Conservation (phyloP, 2,113 vertebrate species). For the Mobula hypostoma region DNA sequence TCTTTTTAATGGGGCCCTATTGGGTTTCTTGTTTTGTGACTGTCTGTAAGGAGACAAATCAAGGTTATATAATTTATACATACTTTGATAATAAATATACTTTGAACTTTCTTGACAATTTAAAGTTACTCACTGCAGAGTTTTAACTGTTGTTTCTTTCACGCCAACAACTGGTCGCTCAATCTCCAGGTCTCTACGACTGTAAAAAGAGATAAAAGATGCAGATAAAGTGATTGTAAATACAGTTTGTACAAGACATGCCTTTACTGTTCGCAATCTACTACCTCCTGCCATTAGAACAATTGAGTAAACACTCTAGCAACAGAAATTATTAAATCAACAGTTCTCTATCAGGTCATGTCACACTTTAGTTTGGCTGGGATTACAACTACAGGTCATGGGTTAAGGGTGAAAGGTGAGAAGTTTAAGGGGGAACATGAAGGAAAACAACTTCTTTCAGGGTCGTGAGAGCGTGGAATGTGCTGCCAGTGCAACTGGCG, state of each 20-base stretch:
- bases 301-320: neutral
- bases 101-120: neutral
- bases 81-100: too few relatives aligned
- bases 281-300: neutral
- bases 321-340: neutral
- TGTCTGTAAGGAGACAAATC: too few relatives aligned
- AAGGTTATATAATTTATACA: too few relatives aligned
- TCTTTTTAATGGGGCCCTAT: too few relatives aligned
- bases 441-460: too few relatives aligned
- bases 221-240: neutral
- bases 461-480: too few relatives aligned
- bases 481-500: too few relatives aligned
- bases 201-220: conserved; percentile 52
- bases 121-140: conserved; percentile 71
- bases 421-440: too few relatives aligned
- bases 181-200: conserved; percentile 85
- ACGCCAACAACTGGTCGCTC: conserved; percentile 76
- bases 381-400: too few relatives aligned
- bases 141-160: conserved; percentile 73
- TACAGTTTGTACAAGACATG: neutral
- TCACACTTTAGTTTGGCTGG: neutral
- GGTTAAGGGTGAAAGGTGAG: too few relatives aligned
- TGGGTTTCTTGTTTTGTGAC: too few relatives aligned
- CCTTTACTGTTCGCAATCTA: neutral
- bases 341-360: neutral